These are phyloP conservation scores for Oreochromis spilurus DNA, from an alignment of 2,113 vertebrate species.

Conservation along the genomic window DNA sequence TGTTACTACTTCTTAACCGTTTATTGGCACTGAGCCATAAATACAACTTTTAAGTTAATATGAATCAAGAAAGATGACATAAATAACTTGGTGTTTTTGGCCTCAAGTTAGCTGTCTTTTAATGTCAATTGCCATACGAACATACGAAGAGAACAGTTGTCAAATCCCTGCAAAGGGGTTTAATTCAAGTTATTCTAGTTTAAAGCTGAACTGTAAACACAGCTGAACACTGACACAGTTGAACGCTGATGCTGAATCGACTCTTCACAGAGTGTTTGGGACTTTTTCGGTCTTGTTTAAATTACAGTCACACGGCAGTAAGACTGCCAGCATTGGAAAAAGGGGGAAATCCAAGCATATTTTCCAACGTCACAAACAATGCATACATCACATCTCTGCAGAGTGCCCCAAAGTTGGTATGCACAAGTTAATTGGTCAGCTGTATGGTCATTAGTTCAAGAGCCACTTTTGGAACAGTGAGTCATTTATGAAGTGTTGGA, in stretches of 20 bases:
- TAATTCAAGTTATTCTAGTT: background rate
- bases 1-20: background rate
- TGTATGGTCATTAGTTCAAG: conserved; percentile 17
- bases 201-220: background rate
- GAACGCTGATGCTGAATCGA: background rate
- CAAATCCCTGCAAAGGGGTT: background rate
- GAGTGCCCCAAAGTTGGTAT: background rate
- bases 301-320: conserved; percentile 46
- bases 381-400: conserved; percentile 15
- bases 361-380: conserved; percentile 21
- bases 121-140: background rate
- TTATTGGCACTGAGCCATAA: background rate
- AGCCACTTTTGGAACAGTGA: conserved; percentile 11
- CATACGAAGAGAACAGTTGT: background rate
- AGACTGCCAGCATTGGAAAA: background rate
- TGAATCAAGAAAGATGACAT: background rate
- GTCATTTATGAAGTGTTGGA: conserved; percentile 21
- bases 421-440: conserved; percentile 6
- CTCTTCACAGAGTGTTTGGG: background rate
- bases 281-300: conserved; percentile 24
- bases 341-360: conserved; percentile 33
- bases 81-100: background rate
- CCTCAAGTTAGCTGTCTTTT: background rate
- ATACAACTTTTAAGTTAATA: background rate
- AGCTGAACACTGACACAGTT: background rate